Evolutionary conservation across 1,140 invertebrate species (phyloP), one percentile per base, ranked within the genome.

Genomic region (Uloborus diversus): DNA sequence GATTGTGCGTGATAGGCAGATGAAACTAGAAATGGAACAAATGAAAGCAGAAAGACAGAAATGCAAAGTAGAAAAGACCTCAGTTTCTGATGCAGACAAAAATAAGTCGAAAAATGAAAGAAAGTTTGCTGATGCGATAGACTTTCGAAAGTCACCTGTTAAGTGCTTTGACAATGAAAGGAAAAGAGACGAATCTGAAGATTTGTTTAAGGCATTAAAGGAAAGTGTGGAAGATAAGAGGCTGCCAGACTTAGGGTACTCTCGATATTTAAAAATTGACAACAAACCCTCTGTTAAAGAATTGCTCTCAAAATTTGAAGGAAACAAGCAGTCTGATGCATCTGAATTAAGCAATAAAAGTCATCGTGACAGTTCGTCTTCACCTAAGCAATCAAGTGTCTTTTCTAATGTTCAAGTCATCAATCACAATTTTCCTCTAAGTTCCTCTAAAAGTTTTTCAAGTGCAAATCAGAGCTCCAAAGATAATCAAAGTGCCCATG

Each of bases 11-110:
- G 89, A 90, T 56, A 81, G 87, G 3, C 88, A 88, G 76, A 88
- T 89, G 85, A 86, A 85, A 13, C 85, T 88, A 30, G 89, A 90
- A 79, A 78, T 90, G 49, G 88, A 89, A 23, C 85, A 81, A 49
- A 80, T 84, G 20, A 70, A 82, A 35, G 65, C 68, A 42, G 84
- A 84, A 33, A 66, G 59, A 14, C 69, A 66, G 0, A 76, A 78
- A 42, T 13, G 33, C 35, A 51, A 61, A 33, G 11, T 5, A 33
- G 71, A 78, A 5, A 11, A 25, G 13, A 7, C 59, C 9, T 3
- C 53, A 13, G 11, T n/a, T 9, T n/a, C 33, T n/a, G 62, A 57
- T n/a, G 17, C 4, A 14, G 32, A 66, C 2, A 56, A 42, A 32
- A 53, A 14, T 53, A 78, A 28, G 32, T 20, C 20, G 4, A 73